Evolutionary conservation across 1,140 invertebrate genomes (phyloP).

Genomic region (Procambarus clarkii): DNA sequence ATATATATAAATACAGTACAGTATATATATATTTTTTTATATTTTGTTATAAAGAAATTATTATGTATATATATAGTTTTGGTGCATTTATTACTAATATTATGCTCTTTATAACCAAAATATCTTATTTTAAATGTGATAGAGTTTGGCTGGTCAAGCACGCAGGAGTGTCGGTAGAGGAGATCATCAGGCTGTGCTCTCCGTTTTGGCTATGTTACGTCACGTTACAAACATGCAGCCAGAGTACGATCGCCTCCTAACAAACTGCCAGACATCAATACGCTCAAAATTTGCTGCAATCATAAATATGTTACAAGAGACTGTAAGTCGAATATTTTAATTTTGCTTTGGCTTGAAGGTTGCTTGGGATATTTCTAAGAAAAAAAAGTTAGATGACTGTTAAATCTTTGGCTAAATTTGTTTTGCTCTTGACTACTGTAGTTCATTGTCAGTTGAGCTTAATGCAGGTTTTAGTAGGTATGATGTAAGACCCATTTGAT

Average conservation of each 20-base stretch:
- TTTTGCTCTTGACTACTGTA: no score
- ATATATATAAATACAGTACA: constrained; percentile 35
- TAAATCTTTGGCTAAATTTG: no score
- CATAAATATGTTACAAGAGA: constrained; percentile 84
- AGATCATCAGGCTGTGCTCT: constrained; percentile 89
- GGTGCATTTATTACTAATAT: background rate
- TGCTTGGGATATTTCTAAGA: background rate
- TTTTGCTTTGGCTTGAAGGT: background rate
- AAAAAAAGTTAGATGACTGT: no score
- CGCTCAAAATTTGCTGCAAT: constrained; percentile 85
- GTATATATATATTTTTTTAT: no score
- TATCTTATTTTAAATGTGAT: constrained; percentile 73
- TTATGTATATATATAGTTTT: no score
- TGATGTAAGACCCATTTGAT: no score
- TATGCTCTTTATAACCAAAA: constrained; percentile 22
- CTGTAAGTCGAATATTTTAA: constrained; percentile 78
- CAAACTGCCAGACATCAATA: constrained; percentile 83
- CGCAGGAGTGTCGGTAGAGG: constrained; percentile 87
- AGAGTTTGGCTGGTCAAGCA: constrained; percentile 86
- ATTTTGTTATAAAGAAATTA: no score
- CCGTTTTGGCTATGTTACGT: constrained; percentile 90
- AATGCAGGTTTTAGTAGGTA: no score
- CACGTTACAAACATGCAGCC: constrained; percentile 87
- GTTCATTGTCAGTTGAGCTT: no score
- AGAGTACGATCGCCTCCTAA: constrained; percentile 87